A percentile compares a stretch with the other conserved stretches of the same genome.
Evolutionary conservation across 2,888 invertebrate genomes (phyloP).

Genomic region (Ormyrus rosae): DNA sequence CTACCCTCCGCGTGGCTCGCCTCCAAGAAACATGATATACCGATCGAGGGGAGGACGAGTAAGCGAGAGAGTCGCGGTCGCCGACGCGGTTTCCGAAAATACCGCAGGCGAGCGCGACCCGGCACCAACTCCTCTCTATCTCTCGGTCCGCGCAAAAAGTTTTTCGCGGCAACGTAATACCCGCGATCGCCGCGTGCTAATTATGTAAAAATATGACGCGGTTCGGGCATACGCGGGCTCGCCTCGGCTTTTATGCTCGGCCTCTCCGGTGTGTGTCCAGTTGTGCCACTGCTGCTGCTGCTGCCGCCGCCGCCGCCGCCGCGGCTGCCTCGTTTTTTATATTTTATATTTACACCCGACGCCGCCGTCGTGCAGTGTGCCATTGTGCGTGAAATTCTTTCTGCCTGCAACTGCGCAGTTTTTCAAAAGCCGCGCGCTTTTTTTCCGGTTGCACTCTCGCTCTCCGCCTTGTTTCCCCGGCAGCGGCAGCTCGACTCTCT

Average conservation of each 20-base stretch:
- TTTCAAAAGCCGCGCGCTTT: constrained; percentile 41
- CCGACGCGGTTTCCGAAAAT: constrained; percentile 68
- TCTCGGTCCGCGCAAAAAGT: constrained; percentile 67
- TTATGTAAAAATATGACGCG: constrained; percentile 75
- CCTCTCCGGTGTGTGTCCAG: too few relatives aligned
- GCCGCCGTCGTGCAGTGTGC: constrained; percentile 37
- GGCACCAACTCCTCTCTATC: too few relatives aligned
- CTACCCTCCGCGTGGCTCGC: constrained; percentile 66
- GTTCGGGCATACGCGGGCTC: constrained; percentile 59
- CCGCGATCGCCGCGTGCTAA: constrained; percentile 73
- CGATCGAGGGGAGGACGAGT: constrained; percentile 57
- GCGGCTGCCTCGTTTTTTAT: constrained; percentile 38
- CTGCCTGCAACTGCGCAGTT: constrained; percentile 25
- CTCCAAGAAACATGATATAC: constrained; percentile 75
- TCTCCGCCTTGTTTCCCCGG: not conserved
- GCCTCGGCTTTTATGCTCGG: constrained; percentile 20
- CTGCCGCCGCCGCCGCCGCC: not conserved
- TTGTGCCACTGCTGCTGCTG: not conserved
- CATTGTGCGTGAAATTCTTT: constrained; percentile 49
- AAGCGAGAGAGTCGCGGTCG: constrained; percentile 61
- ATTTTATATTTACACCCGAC: constrained; percentile 38
- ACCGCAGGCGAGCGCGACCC: constrained; percentile 55
- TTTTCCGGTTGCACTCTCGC: constrained; percentile 40
- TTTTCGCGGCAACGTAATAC: constrained; percentile 66
- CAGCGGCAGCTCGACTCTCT: not conserved